phyloP scores from a whole-genome alignment of 2,113 vertebrate species.

The Pogona vitticeps region DNA sequence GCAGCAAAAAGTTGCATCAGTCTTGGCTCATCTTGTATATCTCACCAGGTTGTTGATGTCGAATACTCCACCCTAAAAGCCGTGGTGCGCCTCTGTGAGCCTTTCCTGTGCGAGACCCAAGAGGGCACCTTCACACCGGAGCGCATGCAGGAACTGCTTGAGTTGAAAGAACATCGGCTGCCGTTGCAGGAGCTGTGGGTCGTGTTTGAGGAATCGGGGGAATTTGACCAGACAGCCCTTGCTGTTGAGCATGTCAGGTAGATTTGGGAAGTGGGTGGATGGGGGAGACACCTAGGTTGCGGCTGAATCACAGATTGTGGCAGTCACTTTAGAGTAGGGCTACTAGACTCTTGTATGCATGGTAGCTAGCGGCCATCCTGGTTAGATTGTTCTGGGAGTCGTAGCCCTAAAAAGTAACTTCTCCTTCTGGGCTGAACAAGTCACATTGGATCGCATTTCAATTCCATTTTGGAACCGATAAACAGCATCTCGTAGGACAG shows the following conservation, averaged over 20 bases:
- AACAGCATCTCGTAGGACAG: too few species aligned
- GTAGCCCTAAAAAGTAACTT: too few species aligned
- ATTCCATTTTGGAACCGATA: too few species aligned
- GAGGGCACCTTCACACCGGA: conserved; percentile 82
- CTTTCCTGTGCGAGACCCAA: conserved; percentile 80
- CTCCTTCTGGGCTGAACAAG: too few species aligned
- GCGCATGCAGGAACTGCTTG: conserved; percentile 80
- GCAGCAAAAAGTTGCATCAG: not conserved
- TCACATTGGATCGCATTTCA: too few species aligned
- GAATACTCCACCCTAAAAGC: conserved; percentile 83
- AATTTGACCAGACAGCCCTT: conserved; percentile 90
- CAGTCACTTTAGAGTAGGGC: too few species aligned
- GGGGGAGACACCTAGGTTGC: not conserved
- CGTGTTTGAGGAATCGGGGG: conserved; percentile 86
- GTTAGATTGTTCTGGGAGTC: too few species aligned
- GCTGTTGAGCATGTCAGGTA: conserved; percentile 94
- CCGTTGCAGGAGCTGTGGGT: conserved; percentile 87
- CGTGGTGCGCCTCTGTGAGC: conserved; percentile 79
- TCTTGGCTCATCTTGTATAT: conserved; percentile 8
- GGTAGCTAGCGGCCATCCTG: too few species aligned
- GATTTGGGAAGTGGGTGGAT: too few species aligned
- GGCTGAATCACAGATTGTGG: too few species aligned
- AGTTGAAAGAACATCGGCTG: conserved; percentile 81
- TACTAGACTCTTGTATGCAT: too few species aligned
- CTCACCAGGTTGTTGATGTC: conserved; percentile 82